These are phyloP conservation scores for Aselliscus stoliczkanus DNA, from an alignment of 2,797 vertebrate genomes.

Conservation along the genomic window DNA sequence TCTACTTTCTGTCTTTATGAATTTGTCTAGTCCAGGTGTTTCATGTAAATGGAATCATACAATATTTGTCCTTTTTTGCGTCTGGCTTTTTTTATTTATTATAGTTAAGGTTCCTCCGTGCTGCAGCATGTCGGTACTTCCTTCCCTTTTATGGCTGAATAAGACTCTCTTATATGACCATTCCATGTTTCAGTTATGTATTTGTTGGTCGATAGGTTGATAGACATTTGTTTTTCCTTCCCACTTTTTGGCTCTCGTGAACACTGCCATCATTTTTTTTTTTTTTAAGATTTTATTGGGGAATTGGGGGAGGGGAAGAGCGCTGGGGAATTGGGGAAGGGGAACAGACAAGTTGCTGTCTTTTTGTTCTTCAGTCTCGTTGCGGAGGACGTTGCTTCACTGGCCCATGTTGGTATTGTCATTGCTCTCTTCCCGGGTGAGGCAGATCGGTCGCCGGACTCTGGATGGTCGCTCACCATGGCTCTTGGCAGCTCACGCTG, in stretches of 20 bases:
- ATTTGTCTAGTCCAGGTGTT: not conserved
- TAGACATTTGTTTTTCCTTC: accelerated
- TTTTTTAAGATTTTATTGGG: no score
- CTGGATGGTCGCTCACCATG: no score
- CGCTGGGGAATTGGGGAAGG: no score
- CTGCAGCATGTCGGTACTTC: accelerated
- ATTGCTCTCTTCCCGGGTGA: no score
- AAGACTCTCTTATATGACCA: accelerated
- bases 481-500: no score
- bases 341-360: no score
- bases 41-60: not conserved
- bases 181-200: accelerated
- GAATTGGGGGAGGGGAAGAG: no score
- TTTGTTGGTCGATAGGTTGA: not conserved
- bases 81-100: not conserved
- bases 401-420: no score
- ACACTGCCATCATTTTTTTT: not conserved
- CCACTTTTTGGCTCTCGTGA: not conserved
- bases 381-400: no score
- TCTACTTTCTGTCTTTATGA: not conserved
- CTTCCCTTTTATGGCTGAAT: not conserved
- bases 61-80: not conserved
- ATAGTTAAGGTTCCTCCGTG: accelerated
- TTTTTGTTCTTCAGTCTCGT: no score
- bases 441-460: no score